These are phyloP conservation scores for Melanostigma gelatinosum DNA, from an alignment of 2,113 vertebrate genomes.

Conservation along the genomic window DNA sequence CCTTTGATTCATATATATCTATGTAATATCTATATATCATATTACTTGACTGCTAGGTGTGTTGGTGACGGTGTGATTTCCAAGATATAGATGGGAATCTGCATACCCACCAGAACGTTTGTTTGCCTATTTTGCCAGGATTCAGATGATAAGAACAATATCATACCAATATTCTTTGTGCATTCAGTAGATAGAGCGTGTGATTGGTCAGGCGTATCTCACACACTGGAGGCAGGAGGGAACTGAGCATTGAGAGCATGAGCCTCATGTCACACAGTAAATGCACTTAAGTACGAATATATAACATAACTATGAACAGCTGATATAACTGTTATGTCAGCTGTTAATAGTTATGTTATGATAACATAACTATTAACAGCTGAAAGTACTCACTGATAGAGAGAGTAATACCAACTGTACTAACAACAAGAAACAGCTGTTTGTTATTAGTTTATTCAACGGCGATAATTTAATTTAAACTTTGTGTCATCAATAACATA, in stretches of 20 bases:
- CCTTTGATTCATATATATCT: conserved; percentile 7
- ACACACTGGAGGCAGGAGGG: not conserved
- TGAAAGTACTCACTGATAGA: too few relatives aligned
- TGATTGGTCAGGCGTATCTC: not conserved
- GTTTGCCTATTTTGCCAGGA: not conserved
- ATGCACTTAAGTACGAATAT: too few relatives aligned
- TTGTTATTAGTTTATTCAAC: too few relatives aligned
- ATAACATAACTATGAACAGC: too few relatives aligned
- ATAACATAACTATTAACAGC: too few relatives aligned
- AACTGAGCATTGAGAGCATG: not conserved
- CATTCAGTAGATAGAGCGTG: not conserved
- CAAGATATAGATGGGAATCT: not conserved
- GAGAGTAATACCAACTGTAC: too few relatives aligned
- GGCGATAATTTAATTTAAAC: too few relatives aligned
- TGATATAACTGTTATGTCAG: too few relatives aligned
- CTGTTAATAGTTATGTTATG: too few relatives aligned
- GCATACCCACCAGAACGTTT: not conserved
- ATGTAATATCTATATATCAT: not conserved
- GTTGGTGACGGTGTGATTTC: not conserved
- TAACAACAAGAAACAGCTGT: too few relatives aligned
- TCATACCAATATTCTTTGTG: not conserved
- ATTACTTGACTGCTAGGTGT: not conserved
- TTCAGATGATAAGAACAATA: not conserved
- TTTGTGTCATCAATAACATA: too few relatives aligned
- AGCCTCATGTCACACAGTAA: not conserved